Evolutionary conservation across 2,888 invertebrate genomes (phyloP).

Genomic region (Anoplius nigerrimus): DNA sequence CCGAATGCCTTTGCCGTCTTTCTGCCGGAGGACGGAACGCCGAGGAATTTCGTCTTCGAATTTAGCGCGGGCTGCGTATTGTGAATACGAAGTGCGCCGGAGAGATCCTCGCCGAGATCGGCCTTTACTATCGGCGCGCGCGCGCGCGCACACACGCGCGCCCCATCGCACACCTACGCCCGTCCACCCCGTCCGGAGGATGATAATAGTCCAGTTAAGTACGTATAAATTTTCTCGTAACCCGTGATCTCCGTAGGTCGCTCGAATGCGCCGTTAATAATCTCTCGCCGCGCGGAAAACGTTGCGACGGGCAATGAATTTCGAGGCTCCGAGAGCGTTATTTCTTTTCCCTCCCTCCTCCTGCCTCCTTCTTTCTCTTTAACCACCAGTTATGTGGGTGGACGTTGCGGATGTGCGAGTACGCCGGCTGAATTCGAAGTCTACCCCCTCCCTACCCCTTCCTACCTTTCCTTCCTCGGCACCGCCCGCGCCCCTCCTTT

Average conservation of each 20-base stretch:
- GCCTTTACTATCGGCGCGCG: conserved; percentile 35
- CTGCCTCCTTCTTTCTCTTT: conserved; percentile 15
- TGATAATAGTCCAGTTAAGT: conserved; percentile 47
- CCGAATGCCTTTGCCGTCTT: too few species aligned
- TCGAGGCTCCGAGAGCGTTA: conserved; percentile 22
- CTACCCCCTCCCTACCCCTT: conserved; percentile 5
- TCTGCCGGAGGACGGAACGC: too few species aligned
- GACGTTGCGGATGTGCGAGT: conserved; percentile 34
- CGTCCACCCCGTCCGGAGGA: conserved; percentile 37
- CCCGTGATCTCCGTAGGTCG: conserved; percentile 39
- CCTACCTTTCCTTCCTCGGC: neutral
- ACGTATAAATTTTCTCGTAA: conserved; percentile 46
- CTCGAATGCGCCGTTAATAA: conserved; percentile 45
- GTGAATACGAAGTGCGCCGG: conserved; percentile 23
- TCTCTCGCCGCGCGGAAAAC: conserved; percentile 32
- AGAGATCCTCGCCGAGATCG: conserved; percentile 28
- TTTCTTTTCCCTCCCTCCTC: neutral
- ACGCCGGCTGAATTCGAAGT: conserved; percentile 41
- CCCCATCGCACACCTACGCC: conserved; percentile 41
- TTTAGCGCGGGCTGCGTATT: conserved; percentile 5
- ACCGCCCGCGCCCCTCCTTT: conserved; percentile 3
- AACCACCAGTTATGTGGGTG: conserved; percentile 36
- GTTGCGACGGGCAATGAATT: conserved; percentile 40
- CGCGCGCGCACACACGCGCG: conserved; percentile 38
- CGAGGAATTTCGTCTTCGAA: too few species aligned